phyloP scores from a whole-genome alignment of 2,113 vertebrate species.

The Ictidomys tridecemlineatus region DNA sequence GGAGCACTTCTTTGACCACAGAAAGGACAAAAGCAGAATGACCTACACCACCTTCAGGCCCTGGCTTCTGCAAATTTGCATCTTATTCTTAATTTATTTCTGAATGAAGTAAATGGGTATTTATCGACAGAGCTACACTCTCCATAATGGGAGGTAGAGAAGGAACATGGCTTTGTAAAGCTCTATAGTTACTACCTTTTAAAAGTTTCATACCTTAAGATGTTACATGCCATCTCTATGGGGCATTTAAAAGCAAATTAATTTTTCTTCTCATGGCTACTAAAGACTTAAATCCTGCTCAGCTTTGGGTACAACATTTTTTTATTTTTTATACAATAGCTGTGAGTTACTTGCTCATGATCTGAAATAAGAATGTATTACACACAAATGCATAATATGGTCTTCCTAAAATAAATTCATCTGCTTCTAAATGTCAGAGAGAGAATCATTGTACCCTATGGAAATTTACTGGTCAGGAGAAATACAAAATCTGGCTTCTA shows the following conservation, averaged over 20 bases:
- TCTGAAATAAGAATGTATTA: slow-evolving; percentile 21
- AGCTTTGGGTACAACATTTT: neutral
- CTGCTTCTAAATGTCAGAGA: slow-evolving; percentile 65
- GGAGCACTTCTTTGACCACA: neutral
- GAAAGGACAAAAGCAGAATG: slow-evolving; percentile 7
- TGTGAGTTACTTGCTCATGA: neutral
- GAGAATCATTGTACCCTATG: neutral
- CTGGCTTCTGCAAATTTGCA: slow-evolving; percentile 55
- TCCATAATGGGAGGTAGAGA: neutral
- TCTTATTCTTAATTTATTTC: slow-evolving; percentile 45
- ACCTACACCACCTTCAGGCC: neutral
- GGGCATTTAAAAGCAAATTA: slow-evolving; percentile 55
- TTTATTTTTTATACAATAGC: slow-evolving; percentile 47
- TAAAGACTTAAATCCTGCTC: slow-evolving; percentile 43
- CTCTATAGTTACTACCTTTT: neutral
- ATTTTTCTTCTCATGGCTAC: slow-evolving; percentile 27
- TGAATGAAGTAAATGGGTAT: slow-evolving; percentile 29
- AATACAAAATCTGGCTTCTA: slow-evolving; percentile 5
- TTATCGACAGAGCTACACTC: slow-evolving; percentile 17
- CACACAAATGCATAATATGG: neutral
- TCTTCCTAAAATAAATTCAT: slow-evolving; percentile 48
- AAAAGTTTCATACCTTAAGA: neutral
- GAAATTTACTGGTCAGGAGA: neutral
- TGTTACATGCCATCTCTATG: slow-evolving; percentile 9
- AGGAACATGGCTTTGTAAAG: neutral